Conservation (phyloP, 2,888 invertebrate genomes). For the Dorcus hopei region DNA sequence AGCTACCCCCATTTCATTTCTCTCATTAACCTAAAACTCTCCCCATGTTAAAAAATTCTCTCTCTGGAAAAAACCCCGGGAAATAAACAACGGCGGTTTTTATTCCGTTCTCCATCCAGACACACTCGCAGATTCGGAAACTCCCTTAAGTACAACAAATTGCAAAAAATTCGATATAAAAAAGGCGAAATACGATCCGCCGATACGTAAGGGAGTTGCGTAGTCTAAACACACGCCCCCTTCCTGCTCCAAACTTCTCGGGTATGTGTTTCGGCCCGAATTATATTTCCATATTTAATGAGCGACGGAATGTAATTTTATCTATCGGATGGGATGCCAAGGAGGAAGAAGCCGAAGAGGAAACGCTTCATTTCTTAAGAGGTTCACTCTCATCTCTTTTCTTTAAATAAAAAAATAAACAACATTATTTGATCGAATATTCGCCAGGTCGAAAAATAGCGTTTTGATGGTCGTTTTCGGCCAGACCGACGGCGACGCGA, state of each 20-base stretch:
- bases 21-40: too few relatives aligned
- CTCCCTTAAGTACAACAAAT: neutral
- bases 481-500: too few relatives aligned
- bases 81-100: neutral
- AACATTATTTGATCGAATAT: too few relatives aligned
- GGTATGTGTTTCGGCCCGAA: slow-evolving; percentile 20
- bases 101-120: neutral
- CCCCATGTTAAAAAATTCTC: too few relatives aligned
- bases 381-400: too few relatives aligned
- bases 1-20: too few relatives aligned
- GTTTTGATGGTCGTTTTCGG: too few relatives aligned
- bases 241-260: slow-evolving; percentile 12
- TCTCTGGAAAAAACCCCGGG: too few relatives aligned
- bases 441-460: too few relatives aligned
- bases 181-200: neutral
- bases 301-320: slow-evolving; percentile 17
- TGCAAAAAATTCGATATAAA: neutral
- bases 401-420: too few relatives aligned
- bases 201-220: slow-evolving; percentile 8
- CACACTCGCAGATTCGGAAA: neutral
- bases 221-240: slow-evolving; percentile 14
- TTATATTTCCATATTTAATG: slow-evolving; percentile 30
- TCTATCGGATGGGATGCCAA: slow-evolving; percentile 5
- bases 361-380: too few relatives aligned
- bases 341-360: slow-evolving; percentile 16